phyloP scores from a whole-genome alignment of 2,113 vertebrate genomes.

The Cyphotilapia sp. region DNA sequence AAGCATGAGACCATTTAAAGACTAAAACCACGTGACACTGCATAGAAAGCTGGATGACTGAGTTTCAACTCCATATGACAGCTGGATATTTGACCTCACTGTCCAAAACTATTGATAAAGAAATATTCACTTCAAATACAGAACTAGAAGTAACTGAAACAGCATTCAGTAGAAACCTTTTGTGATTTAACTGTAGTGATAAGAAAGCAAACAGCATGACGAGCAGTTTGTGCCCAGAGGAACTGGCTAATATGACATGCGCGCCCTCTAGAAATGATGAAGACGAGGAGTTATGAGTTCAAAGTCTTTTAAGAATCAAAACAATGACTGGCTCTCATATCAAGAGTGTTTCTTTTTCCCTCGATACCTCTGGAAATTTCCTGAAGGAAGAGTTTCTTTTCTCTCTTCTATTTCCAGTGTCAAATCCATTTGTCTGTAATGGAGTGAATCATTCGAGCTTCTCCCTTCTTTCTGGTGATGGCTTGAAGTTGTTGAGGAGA shows the following conservation, averaged over 20 bases:
- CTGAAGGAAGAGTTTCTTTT: neutral
- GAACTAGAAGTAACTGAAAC: neutral
- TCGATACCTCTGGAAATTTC: slow-evolving; percentile 46
- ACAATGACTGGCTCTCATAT: slow-evolving; percentile 23
- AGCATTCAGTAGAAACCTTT: neutral
- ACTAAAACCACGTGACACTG: neutral
- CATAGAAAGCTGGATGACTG: neutral
- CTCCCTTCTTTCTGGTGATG: neutral
- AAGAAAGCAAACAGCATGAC: neutral
- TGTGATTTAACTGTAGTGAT: neutral
- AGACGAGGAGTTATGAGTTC: neutral
- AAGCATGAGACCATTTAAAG: neutral
- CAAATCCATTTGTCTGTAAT: neutral
- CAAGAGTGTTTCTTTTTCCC: neutral
- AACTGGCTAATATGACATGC: slow-evolving; percentile 45
- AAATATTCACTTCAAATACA: neutral
- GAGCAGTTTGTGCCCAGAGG: slow-evolving; percentile 1
- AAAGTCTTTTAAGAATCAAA: neutral
- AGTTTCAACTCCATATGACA: neutral
- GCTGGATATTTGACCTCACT: neutral
- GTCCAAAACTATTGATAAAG: neutral
- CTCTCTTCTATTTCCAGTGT: slow-evolving; percentile 6
- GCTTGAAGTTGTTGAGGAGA: neutral
- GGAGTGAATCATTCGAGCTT: neutral
- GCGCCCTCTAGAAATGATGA: neutral